Evolutionary conservation across 2,113 vertebrate species (phyloP).

Genomic region (Girardinichthys multiradiatus): DNA sequence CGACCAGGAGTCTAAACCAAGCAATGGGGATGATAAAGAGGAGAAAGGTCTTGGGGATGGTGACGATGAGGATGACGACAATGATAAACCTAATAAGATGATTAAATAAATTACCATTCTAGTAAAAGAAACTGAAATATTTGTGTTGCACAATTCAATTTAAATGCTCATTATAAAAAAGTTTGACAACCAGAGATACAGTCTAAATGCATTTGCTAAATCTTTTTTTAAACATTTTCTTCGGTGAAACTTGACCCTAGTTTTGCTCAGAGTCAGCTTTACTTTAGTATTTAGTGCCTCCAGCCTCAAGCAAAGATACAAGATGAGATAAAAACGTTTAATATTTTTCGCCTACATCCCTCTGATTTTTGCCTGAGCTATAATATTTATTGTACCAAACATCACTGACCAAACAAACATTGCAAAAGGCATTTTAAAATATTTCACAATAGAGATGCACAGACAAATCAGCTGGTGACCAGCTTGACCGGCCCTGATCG

Average conservation of each 20-base stretch:
- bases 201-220: neutral
- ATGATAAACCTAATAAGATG: too few relatives aligned
- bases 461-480: too few relatives aligned
- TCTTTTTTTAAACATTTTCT: neutral
- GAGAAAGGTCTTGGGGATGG: neutral
- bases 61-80: slow-evolving; percentile 1
- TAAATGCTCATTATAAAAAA: too few relatives aligned
- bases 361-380: neutral
- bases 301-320: neutral
- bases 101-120: slow-evolving; percentile 9
- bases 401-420: neutral
- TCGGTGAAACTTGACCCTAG: neutral
- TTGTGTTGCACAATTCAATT: too few relatives aligned
- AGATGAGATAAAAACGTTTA: too few relatives aligned
- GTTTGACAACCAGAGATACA: neutral
- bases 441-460: too few relatives aligned
- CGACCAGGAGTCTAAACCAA: slow-evolving; percentile 52
- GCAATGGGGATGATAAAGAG: slow-evolving; percentile 49
- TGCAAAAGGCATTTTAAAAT: too few relatives aligned
- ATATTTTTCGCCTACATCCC: neutral
- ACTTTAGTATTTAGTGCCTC: neutral
- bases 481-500: too few relatives aligned
- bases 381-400: neutral
- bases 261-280: neutral
- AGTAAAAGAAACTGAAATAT: neutral